These are phyloP conservation scores for Heliconius aoede DNA, from an alignment of 2,888 invertebrate species.

Conservation along the genomic window DNA sequence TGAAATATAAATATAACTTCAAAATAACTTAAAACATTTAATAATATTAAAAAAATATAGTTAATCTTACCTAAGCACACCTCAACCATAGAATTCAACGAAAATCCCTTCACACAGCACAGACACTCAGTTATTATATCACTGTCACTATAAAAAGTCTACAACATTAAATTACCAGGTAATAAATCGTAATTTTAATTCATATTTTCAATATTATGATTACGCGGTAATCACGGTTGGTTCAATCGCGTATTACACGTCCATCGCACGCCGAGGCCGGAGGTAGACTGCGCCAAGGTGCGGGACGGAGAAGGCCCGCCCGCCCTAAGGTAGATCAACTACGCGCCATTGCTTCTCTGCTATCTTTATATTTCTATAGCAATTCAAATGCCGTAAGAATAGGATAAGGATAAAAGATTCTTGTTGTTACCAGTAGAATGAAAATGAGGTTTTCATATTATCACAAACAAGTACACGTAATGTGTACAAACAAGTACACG, in stretches of 20 bases:
- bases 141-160: slow-evolving; percentile 42
- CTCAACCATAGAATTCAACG: slow-evolving; percentile 39
- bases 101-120: slow-evolving; percentile 46
- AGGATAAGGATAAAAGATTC: slow-evolving; percentile 31
- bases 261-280: slow-evolving; percentile 47
- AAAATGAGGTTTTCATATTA: slow-evolving; percentile 19
- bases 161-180: slow-evolving; percentile 23
- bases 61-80: slow-evolving; percentile 51
- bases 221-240: slow-evolving; percentile 41
- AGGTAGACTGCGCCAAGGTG: slow-evolving; percentile 66
- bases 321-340: slow-evolving; percentile 57
- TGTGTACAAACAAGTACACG: slow-evolving; percentile 2
- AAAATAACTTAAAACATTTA: neutral
- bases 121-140: slow-evolving; percentile 41
- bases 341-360: slow-evolving; percentile 44
- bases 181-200: slow-evolving; percentile 50
- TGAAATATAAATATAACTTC: neutral
- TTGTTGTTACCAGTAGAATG: neutral
- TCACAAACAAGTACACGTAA: neutral
- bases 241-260: slow-evolving; percentile 44
- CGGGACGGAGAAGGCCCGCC: slow-evolving; percentile 54
- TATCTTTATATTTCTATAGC: slow-evolving; percentile 43
- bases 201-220: slow-evolving; percentile 50
- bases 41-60: neutral
- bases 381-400: slow-evolving; percentile 37